Evolutionary conservation across 2,113 vertebrate species (phyloP).

Genomic region (Sarotherodon lohbergeri): DNA sequence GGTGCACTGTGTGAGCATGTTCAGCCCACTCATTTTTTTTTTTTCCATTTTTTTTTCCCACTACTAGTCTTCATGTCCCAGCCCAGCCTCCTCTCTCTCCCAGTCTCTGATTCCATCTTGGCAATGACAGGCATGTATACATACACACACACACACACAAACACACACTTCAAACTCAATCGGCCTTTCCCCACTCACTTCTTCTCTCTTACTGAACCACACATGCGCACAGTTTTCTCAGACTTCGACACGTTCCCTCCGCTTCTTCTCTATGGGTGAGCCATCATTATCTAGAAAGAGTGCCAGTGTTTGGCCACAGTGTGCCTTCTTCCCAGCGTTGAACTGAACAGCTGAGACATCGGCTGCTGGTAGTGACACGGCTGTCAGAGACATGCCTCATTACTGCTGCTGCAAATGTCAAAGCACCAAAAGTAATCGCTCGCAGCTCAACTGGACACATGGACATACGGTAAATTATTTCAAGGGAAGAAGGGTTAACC

Average conservation of each 20-base stretch:
- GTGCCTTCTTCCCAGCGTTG: slow-evolving; percentile 55
- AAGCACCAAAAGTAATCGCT: slow-evolving; percentile 74
- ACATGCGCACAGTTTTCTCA: slow-evolving; percentile 51
- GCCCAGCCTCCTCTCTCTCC: slow-evolving; percentile 54
- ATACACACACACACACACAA: slow-evolving; percentile 6
- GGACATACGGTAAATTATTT: slow-evolving; percentile 54
- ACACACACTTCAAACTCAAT: slow-evolving; percentile 33
- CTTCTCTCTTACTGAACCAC: slow-evolving; percentile 37
- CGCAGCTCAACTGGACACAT: slow-evolving; percentile 62
- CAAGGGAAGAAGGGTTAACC: slow-evolving; percentile 46
- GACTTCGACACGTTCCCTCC: slow-evolving; percentile 58
- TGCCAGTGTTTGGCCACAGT: slow-evolving; percentile 68
- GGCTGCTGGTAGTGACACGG: slow-evolving; percentile 71
- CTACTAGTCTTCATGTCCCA: slow-evolving; percentile 64
- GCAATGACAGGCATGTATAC: slow-evolving; percentile 49
- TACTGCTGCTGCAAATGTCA: slow-evolving; percentile 76
- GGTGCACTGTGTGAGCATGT: slow-evolving; percentile 50
- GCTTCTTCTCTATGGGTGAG: slow-evolving; percentile 62
- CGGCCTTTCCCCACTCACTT: slow-evolving; percentile 32
- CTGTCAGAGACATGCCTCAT: slow-evolving; percentile 76
- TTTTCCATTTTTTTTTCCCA: not conserved
- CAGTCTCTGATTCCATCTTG: slow-evolving; percentile 62
- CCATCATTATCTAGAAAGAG: slow-evolving; percentile 66
- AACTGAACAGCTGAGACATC: slow-evolving; percentile 63
- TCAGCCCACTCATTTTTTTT: slow-evolving; percentile 60